A percentile compares a stretch with the other conserved stretches of the same genome.
Conservation (phyloP, 2,888 invertebrate species). For the Eupithecia insigniata region DNA sequence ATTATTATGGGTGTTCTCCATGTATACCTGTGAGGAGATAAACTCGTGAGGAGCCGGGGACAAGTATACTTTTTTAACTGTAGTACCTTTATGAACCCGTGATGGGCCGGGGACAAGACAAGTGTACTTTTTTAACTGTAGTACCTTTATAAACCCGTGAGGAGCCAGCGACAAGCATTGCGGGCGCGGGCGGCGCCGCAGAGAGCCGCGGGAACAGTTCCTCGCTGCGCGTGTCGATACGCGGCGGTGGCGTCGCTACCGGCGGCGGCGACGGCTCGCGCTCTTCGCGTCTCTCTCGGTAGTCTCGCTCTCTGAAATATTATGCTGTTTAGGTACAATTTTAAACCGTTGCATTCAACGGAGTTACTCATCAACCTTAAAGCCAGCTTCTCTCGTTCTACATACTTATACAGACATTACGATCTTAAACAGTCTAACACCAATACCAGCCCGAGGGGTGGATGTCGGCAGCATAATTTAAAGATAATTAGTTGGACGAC, state of each 20-base stretch:
- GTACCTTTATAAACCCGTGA: constrained; percentile 63
- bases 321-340: too few relatives aligned
- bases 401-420: too few relatives aligned
- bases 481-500: too few relatives aligned
- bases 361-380: too few relatives aligned
- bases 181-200: constrained; percentile 59
- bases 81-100: constrained; percentile 64
- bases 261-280: constrained; percentile 42
- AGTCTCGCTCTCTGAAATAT: constrained; percentile 34
- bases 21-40: constrained; percentile 65
- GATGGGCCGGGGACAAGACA: constrained; percentile 52
- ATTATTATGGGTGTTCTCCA: neutral
- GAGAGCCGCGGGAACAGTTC: constrained; percentile 81
- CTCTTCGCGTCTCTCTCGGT: constrained; percentile 39
- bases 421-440: too few relatives aligned
- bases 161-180: constrained; percentile 52
- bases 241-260: constrained; percentile 47
- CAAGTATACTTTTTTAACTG: too few relatives aligned
- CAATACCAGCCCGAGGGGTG: too few relatives aligned
- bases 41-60: constrained; percentile 51
- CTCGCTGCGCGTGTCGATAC: constrained; percentile 79
- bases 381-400: too few relatives aligned
- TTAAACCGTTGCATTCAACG: too few relatives aligned
- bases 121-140: too few relatives aligned
- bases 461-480: too few relatives aligned